Percentiles rank a stretch among this genome's conserved stretches.
Conservation (phyloP, 2,888 invertebrate genomes). For the Heteromyza rotundicornis region DNA sequence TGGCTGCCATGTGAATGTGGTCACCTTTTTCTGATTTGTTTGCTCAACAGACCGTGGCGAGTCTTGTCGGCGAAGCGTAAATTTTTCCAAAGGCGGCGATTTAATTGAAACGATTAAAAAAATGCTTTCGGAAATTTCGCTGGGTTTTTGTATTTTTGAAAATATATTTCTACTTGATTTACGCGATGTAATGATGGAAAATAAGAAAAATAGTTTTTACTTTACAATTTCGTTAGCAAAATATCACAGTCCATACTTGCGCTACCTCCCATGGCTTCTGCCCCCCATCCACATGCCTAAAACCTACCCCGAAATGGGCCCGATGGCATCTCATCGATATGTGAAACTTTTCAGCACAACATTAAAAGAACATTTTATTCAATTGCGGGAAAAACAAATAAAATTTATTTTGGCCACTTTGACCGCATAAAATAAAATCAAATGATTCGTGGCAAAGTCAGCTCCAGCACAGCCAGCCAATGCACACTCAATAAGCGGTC, state of each 20-base stretch:
- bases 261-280: too few species aligned
- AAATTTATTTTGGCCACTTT: constrained; percentile 53
- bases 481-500: constrained; percentile 15
- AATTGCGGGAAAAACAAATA: constrained; percentile 57
- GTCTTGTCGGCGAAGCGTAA: not conserved
- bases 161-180: too few species aligned
- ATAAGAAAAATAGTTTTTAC: too few species aligned
- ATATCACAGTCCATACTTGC: too few species aligned
- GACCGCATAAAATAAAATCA: constrained; percentile 52
- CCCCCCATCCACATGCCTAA: too few species aligned
- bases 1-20: not conserved
- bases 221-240: too few species aligned
- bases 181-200: too few species aligned
- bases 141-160: too few species aligned
- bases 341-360: constrained; percentile 26
- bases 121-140: too few species aligned
- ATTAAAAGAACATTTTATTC: constrained; percentile 56
- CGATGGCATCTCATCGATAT: constrained; percentile 2
- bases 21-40: constrained; percentile 10
- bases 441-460: constrained; percentile 49
- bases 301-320: not conserved
- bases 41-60: constrained; percentile 13
- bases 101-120: not conserved
- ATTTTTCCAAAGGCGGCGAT: not conserved
- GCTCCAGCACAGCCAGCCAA: constrained; percentile 19